These are phyloP conservation scores for Pseudococcus viburni DNA, from an alignment of 2,888 invertebrate genomes.

Conservation along the genomic window DNA sequence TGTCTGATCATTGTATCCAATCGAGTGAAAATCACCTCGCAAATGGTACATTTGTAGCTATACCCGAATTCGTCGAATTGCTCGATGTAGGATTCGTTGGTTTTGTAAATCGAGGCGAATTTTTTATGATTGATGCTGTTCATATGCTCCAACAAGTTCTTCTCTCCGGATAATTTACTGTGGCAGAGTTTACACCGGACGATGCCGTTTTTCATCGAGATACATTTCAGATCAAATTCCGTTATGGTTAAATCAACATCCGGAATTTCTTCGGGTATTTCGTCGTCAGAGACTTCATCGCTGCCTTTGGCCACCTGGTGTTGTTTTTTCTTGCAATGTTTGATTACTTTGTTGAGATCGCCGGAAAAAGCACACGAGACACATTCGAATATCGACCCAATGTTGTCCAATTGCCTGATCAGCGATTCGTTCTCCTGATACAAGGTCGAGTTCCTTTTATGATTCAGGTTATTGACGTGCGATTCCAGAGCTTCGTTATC, in stretches of 20 bases:
- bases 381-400: not conserved
- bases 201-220: constrained; percentile 1
- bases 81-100: not conserved
- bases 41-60: constrained; percentile 4
- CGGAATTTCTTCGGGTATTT: not conserved
- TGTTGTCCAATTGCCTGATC: not conserved
- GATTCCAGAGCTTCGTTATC: not conserved
- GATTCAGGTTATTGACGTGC: not conserved
- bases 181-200: not conserved
- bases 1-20: constrained; percentile 10
- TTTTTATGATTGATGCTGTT: not conserved
- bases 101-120: not conserved
- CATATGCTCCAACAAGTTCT: not conserved
- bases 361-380: not conserved
- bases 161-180: not conserved
- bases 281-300: not conserved
- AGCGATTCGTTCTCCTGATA: not conserved
- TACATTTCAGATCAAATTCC: not conserved
- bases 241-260: not conserved
- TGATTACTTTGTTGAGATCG: not conserved
- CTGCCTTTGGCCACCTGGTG: not conserved
- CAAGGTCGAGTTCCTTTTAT: not conserved
- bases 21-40: constrained; percentile 30
- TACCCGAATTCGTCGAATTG: not conserved
- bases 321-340: constrained; percentile 19